These are phyloP conservation scores for Abscondita cerata DNA, from an alignment of 2,888 invertebrate genomes.

Conservation along the genomic window DNA sequence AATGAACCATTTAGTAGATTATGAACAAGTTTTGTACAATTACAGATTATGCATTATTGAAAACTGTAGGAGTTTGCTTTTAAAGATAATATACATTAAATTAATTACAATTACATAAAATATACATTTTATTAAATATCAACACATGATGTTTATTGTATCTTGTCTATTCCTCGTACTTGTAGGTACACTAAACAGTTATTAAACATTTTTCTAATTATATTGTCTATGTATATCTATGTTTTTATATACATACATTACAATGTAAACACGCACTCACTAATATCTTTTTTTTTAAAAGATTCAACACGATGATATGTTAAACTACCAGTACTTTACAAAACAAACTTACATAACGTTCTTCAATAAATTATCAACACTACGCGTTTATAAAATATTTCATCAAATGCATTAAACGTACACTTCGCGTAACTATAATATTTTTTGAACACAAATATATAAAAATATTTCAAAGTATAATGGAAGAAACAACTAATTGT, in stretches of 20 bases:
- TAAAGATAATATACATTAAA: conserved; percentile 17
- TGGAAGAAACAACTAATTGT: conserved; percentile 26
- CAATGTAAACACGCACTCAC: conserved; percentile 26
- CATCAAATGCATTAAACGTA: conserved; percentile 3
- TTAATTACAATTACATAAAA: conserved; percentile 9
- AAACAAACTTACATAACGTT: conserved; percentile 32
- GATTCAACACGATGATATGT: conserved; percentile 19
- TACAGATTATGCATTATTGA: conserved; percentile 21
- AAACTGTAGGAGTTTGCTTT: conserved; percentile 22
- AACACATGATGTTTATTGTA: conserved; percentile 1
- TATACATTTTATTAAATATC: no score
- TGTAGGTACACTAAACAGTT: conserved; percentile 28
- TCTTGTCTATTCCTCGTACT: background rate
- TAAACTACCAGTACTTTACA: conserved; percentile 32
- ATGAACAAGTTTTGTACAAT: conserved; percentile 30
- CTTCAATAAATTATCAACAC: conserved; percentile 7
- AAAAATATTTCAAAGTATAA: conserved; percentile 7
- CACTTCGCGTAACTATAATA: no score
- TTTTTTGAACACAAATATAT: background rate
- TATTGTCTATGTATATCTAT: conserved; percentile 23
- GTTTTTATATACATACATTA: conserved; percentile 12
- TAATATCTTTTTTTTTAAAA: conserved; percentile 14
- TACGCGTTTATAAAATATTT: conserved; percentile 13
- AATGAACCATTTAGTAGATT: conserved; percentile 28
- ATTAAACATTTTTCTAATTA: conserved; percentile 17